Conservation (phyloP, 2,888 invertebrate species). For the Dexiosoma caninum region DNA sequence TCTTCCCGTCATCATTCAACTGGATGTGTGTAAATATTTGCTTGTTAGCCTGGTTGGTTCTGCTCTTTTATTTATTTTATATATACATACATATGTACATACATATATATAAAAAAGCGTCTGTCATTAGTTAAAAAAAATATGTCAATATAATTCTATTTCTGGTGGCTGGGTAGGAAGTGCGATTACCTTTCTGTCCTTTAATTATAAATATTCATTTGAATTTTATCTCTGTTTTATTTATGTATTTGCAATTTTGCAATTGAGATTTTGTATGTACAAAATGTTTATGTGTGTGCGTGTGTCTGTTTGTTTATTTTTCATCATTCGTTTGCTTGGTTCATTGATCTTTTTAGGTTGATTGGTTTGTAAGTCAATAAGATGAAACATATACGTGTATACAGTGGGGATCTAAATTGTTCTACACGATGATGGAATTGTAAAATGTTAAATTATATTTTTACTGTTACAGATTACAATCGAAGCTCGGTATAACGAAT, state of each 20-base stretch:
- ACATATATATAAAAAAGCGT: background rate
- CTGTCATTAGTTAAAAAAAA: background rate
- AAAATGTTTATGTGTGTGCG: background rate
- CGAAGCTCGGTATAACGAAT: too few species aligned
- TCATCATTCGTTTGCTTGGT: slow-evolving; percentile 15
- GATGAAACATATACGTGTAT: background rate
- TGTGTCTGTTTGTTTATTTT: background rate
- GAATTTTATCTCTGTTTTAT: background rate
- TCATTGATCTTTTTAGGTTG: slow-evolving; percentile 53
- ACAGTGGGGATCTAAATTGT: too few species aligned
- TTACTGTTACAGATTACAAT: too few species aligned
- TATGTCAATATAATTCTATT: slow-evolving; percentile 1
- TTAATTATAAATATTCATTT: background rate
- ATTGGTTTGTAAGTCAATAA: slow-evolving; percentile 43
- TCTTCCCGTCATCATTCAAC: background rate
- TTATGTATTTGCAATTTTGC: background rate
- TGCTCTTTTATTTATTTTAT: background rate
- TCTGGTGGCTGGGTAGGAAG: background rate
- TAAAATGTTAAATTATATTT: too few species aligned
- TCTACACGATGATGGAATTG: too few species aligned
- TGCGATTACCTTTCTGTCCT: background rate
- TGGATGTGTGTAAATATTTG: background rate
- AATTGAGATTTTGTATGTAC: background rate
- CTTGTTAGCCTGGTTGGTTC: background rate
- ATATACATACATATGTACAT: background rate